These are phyloP conservation scores for Phataginus tetradactyla DNA, from an alignment of 2,797 vertebrate genomes.

Conservation along the genomic window DNA sequence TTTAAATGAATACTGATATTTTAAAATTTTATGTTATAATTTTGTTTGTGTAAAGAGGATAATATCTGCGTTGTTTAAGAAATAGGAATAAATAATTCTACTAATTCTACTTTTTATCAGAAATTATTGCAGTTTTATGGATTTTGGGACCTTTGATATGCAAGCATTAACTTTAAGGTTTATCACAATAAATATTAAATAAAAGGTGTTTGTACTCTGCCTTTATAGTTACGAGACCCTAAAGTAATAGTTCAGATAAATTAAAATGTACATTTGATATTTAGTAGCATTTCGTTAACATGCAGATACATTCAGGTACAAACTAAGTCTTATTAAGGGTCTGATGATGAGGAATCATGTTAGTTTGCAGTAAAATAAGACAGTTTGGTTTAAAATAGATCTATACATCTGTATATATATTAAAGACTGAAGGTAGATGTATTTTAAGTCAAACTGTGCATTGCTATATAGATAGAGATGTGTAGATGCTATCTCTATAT, in stretches of 20 bases:
- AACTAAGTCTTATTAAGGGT: neutral
- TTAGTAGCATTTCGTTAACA: neutral
- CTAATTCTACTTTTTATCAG: conserved; percentile 38
- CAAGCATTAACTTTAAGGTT: neutral
- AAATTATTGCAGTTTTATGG: neutral
- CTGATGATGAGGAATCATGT: neutral
- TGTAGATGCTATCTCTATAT: neutral
- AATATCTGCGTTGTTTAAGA: conserved; percentile 32
- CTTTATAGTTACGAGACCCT: neutral
- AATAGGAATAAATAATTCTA: conserved; percentile 8
- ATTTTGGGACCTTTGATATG: conserved; percentile 15
- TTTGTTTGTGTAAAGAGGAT: conserved; percentile 22
- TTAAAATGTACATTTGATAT: neutral
- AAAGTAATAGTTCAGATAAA: neutral
- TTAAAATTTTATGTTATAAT: neutral
- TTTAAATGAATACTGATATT: conserved; percentile 19
- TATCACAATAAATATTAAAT: conserved; percentile 18
- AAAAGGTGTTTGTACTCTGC: conserved; percentile 24
- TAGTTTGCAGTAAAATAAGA: conserved; percentile 17
- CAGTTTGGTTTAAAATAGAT: neutral
- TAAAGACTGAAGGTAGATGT: neutral
- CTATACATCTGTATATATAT: neutral
- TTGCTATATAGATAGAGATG: neutral
- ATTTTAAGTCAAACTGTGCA: conserved; percentile 15
- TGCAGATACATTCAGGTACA: neutral